Base-by-base conservation (phyloP, 2,113 vertebrate species). In the Leptodactylus fuscus region DNA sequence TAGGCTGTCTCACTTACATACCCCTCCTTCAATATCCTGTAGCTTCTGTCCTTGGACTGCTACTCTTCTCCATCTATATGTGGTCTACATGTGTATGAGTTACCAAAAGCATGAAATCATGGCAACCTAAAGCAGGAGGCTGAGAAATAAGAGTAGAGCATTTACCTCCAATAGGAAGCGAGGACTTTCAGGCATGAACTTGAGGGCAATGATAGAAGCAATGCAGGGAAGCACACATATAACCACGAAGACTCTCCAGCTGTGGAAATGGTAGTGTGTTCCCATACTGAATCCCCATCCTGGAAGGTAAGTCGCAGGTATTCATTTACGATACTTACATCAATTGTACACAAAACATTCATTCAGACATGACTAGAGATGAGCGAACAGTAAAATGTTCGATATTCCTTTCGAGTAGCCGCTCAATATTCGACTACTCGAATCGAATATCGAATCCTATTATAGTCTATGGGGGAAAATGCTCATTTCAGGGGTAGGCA, bases 211-310 rank as follows among this genome's bases (percentile, higher is more conserved):
- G 49, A 99, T 92, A 69, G 98, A 97, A 4, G 95, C 93, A 0
- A 97, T 90, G 0, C 95, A 96, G 1, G 98, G 98, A 87, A 99
- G 93, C 27, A 95, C 94, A 11, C 97, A 98, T 88, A 99, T 91
- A 0, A 99, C 92, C 2, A 99, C 96, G 73, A 98, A 99, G 32
- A 99, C 91, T 29, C 97, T 95, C 98, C 98, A 99, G 90, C 96
- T 98, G 92, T 98, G 98, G 91, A 97, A 97, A 90, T 98, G 97
- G 89, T 97, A 95, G 83, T 92, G 94, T 18, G 95, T 94, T 9
- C 97, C 97, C 89, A 99, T 97, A 87, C 95, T 96, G 89, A 97
- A 98, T 20, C 98, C 97, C 98, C 98, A 99, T 78, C 98, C 98
- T 99, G 90, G 1, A 90, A 88, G 87, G 70, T 83, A 81, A 22